Conservation (phyloP, 2,113 vertebrate species). For the Eurypyga helias region DNA sequence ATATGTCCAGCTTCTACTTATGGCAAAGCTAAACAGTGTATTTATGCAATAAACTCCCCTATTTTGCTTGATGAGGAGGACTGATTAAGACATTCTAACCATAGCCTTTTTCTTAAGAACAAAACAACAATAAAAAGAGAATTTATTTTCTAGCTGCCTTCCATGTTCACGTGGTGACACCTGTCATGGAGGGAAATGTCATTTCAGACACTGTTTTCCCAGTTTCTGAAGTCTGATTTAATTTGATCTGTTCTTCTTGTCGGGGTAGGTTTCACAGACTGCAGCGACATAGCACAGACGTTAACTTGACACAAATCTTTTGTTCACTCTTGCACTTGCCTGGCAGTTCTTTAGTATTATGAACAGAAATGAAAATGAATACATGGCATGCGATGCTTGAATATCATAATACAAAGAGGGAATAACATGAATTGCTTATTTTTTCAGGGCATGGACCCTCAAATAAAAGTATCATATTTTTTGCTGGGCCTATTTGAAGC, state of each 20-base stretch:
- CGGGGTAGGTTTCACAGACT: neutral
- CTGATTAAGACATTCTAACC: neutral
- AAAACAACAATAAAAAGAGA: neutral
- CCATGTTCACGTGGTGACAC: neutral
- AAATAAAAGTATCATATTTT: neutral
- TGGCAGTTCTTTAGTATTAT: neutral
- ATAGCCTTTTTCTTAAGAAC: neutral
- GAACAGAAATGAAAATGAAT: neutral
- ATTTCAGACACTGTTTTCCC: neutral
- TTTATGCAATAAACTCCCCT: neutral
- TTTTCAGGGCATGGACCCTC: neutral
- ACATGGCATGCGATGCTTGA: neutral
- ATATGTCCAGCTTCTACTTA: neutral
- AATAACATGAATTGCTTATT: neutral
- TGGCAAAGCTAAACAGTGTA: neutral
- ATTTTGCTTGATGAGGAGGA: neutral
- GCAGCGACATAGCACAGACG: neutral
- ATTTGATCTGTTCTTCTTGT: neutral
- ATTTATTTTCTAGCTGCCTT: neutral
- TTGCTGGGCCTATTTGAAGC: neutral
- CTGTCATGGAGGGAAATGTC: constrained; percentile 1
- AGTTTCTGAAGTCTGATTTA: neutral
- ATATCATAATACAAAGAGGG: neutral
- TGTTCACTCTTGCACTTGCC: neutral
- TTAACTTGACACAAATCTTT: neutral